phyloP scores from a whole-genome alignment of 2,113 vertebrate genomes.

The Oriolus oriolus region DNA sequence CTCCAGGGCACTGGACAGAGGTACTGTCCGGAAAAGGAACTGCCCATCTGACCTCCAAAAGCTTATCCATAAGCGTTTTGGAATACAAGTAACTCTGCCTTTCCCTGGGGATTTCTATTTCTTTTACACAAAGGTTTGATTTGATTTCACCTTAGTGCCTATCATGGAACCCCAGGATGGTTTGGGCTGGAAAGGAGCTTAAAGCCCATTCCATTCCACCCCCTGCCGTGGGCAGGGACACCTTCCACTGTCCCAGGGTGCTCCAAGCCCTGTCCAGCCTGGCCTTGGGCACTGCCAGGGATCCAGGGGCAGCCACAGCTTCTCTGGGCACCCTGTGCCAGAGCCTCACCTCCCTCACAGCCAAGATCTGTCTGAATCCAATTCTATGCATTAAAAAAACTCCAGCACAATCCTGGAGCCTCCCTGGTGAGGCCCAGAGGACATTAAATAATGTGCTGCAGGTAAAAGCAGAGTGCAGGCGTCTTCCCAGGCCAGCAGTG shows the following conservation, averaged over 20 bases:
- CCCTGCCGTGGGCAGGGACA: neutral
- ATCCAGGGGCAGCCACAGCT: neutral
- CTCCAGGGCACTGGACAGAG: neutral
- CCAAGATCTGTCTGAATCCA: neutral
- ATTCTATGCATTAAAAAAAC: neutral
- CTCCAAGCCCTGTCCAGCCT: accelerated
- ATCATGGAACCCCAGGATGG: too few species aligned
- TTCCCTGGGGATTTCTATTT: neutral
- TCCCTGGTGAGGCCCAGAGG: neutral
- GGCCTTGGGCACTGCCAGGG: neutral
- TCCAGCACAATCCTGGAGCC: neutral
- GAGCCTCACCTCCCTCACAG: accelerated
- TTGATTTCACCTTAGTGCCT: neutral
- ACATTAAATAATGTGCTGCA: neutral
- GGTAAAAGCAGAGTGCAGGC: neutral
- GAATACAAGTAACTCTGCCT: neutral
- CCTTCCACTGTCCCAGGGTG: accelerated
- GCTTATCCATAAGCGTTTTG: neutral
- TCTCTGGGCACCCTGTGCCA: accelerated
- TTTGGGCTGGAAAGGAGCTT: neutral
- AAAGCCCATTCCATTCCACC: accelerated
- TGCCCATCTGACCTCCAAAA: neutral
- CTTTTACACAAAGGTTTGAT: neutral
- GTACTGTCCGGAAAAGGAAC: neutral
- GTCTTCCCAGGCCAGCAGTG: neutral